Conservation (phyloP, 1,140 invertebrate genomes). For the Cylas formicarius region DNA sequence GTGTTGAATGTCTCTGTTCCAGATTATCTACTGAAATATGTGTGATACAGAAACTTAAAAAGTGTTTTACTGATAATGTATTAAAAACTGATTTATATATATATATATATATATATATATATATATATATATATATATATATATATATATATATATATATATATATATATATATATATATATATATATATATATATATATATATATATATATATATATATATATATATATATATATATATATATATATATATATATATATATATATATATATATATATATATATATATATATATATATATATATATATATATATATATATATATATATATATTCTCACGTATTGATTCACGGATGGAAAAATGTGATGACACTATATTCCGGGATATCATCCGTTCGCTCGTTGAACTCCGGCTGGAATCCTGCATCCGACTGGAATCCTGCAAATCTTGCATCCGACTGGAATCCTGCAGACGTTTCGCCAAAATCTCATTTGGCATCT, state of each 20-base stretch:
- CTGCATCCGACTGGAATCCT: too few species aligned
- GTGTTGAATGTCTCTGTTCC: too few species aligned
- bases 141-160: constrained; percentile 6
- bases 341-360: too few species aligned
- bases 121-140: constrained; percentile 7
- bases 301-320: constrained; percentile 2
- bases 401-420: too few species aligned
- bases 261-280: constrained; percentile 6
- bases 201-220: constrained; percentile 5
- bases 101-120: constrained; percentile 7
- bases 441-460: too few species aligned
- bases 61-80: not conserved
- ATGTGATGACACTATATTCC: too few species aligned
- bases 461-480: too few species aligned
- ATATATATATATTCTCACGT: constrained; percentile 1
- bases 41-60: too few species aligned
- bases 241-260: constrained; percentile 7
- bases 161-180: constrained; percentile 7
- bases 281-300: not conserved
- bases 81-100: constrained; percentile 1
- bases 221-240: constrained; percentile 7
- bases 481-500: too few species aligned
- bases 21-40: too few species aligned
- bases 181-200: constrained; percentile 6
- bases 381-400: too few species aligned